phyloP scores from a whole-genome alignment of 2,797 vertebrate genomes.

The Spea hammondii region DNA sequence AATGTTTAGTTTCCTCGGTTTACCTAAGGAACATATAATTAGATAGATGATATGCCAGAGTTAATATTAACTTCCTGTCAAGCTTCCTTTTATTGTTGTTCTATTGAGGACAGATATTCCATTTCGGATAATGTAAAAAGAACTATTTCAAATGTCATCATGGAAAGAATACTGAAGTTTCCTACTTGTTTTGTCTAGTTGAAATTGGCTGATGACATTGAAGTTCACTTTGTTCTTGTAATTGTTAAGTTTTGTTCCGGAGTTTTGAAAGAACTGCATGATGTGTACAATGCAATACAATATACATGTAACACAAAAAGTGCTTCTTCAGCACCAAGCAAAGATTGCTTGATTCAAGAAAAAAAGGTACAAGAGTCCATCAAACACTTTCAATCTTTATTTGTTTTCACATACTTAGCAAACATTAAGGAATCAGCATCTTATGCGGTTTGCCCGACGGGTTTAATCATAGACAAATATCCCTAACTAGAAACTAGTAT shows the following conservation, averaged over 20 bases:
- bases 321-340: too few species aligned
- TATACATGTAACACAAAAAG: background rate
- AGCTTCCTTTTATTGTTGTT: conserved; percentile 11
- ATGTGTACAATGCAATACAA: background rate
- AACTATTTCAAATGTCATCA: background rate
- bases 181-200: background rate
- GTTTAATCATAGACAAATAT: too few species aligned
- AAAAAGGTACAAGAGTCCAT: too few species aligned
- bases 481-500: too few species aligned
- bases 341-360: too few species aligned
- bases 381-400: too few species aligned
- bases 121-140: conserved; percentile 1
- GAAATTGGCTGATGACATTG: background rate
- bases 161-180: background rate
- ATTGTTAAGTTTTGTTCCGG: background rate
- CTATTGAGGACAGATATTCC: background rate
- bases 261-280: background rate
- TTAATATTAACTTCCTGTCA: conserved; percentile 12
- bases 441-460: too few species aligned
- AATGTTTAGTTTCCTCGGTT: background rate
- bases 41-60: conserved; percentile 7
- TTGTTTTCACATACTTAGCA: too few species aligned
- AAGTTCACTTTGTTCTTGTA: conserved; percentile 23
- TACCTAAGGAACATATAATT: conserved; percentile 6
- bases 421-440: too few species aligned